Percentiles rank a stretch among this genome's conserved stretches.
phyloP scores from a whole-genome alignment of 2,797 vertebrate genomes.

The Rousettus madagascariensis region DNA sequence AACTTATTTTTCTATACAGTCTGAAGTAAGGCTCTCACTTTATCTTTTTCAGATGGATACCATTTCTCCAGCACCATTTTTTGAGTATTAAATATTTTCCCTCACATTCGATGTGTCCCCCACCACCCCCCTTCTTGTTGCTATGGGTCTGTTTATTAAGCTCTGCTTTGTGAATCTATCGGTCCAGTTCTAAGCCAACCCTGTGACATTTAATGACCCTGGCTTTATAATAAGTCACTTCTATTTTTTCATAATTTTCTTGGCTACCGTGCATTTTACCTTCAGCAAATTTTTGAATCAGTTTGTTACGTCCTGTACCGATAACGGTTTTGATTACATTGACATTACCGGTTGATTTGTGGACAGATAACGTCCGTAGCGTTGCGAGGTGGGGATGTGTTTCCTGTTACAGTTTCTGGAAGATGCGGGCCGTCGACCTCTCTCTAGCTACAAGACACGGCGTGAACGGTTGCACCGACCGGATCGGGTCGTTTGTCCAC shows the following conservation, averaged over 20 bases:
- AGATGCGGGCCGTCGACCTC: not conserved
- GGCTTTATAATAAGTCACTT: not conserved
- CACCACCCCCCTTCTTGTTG: rapidly evolving
- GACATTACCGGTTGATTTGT: not conserved
- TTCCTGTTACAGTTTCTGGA: not conserved
- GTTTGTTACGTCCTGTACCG: not conserved
- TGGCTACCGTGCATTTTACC: not conserved
- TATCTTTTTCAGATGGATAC: not conserved
- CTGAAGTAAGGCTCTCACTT: not conserved
- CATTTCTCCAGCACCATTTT: not conserved
- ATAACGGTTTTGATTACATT: not conserved
- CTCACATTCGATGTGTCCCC: not conserved
- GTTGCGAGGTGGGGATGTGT: not conserved
- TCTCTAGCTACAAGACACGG: not conserved
- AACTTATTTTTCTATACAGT: not conserved
- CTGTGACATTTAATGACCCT: not conserved
- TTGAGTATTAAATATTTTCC: not conserved
- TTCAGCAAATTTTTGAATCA: not conserved
- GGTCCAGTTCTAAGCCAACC: not conserved
- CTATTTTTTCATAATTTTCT: not conserved
- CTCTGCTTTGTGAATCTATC: too few relatives aligned
- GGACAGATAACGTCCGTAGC: not conserved
- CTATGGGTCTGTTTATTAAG: not conserved
- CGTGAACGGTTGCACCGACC: not conserved
- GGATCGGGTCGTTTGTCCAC: not conserved